These are phyloP conservation scores for Sacculina carcini DNA, from an alignment of 2,888 invertebrate genomes.

Conservation along the genomic window DNA sequence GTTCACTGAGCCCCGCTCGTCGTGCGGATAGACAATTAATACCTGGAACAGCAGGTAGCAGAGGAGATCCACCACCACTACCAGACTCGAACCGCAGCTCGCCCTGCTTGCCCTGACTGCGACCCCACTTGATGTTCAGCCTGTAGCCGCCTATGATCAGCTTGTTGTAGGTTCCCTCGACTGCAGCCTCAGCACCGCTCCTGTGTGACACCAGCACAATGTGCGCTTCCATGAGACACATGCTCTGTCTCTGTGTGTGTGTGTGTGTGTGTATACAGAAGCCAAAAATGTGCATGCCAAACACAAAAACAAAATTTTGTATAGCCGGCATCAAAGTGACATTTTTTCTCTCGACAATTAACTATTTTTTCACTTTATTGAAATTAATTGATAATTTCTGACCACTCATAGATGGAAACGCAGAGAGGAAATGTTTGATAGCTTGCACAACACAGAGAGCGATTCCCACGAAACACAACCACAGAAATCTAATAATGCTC, in stretches of 20 bases:
- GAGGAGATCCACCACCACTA: slow-evolving; percentile 45
- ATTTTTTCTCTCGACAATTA: too few relatives aligned
- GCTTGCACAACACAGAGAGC: too few relatives aligned
- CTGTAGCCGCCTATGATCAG: slow-evolving; percentile 56
- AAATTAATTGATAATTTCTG: too few relatives aligned
- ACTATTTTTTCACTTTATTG: too few relatives aligned
- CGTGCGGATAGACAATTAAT: slow-evolving; percentile 11
- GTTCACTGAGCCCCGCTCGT: slow-evolving; percentile 9
- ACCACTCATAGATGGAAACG: too few relatives aligned
- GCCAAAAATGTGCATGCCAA: not conserved
- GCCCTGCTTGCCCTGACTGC: slow-evolving; percentile 54
- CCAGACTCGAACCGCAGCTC: slow-evolving; percentile 33
- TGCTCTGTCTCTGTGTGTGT: not conserved
- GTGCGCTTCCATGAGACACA: slow-evolving; percentile 20
- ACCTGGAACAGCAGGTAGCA: slow-evolving; percentile 20
- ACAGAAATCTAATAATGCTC: too few relatives aligned
- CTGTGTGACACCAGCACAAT: slow-evolving; percentile 88
- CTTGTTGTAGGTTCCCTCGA: slow-evolving; percentile 86
- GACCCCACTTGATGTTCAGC: slow-evolving; percentile 94
- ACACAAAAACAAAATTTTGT: too few relatives aligned
- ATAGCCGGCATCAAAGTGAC: too few relatives aligned
- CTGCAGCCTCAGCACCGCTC: slow-evolving; percentile 69
- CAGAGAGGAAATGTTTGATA: too few relatives aligned
- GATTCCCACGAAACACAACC: too few relatives aligned
- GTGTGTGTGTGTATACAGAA: not conserved